Evolutionary conservation across 1,140 invertebrate genomes (phyloP).

Genomic region (Ceratina japonica): DNA sequence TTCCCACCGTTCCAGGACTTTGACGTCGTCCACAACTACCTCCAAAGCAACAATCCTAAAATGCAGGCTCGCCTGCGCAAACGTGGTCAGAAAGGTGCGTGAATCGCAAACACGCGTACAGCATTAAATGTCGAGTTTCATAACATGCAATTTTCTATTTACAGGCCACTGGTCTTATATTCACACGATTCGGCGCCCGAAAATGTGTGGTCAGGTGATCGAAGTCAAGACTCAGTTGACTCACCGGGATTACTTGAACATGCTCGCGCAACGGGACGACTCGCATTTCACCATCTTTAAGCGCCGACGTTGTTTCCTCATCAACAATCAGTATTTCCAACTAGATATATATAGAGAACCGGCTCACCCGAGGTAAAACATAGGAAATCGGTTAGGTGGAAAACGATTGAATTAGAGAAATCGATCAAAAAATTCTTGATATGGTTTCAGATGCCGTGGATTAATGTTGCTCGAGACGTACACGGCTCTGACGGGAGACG

Average conservation of each 20-base stretch:
- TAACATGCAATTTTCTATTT: conserved; percentile 41
- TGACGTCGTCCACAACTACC: conserved; percentile 97
- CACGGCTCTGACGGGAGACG: conserved; percentile 89
- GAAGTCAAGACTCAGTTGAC: conserved; percentile 97
- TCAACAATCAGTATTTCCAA: conserved; percentile 99
- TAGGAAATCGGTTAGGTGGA: not conserved
- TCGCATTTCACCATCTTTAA: conserved; percentile 98
- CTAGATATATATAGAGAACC: conserved; percentile 97
- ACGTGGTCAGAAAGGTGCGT: conserved; percentile 94
- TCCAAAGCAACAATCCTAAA: conserved; percentile 92
- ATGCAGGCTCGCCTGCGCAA: conserved; percentile 96
- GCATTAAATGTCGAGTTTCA: not conserved
- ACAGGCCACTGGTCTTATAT: conserved; percentile 93
- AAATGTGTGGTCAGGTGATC: conserved; percentile 93
- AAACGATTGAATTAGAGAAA: not conserved
- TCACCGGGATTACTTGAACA: conserved; percentile 95
- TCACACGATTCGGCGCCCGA: conserved; percentile 94
- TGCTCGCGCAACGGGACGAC: conserved; percentile 94
- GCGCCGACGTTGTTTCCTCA: conserved; percentile 96
- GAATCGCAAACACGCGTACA: not conserved
- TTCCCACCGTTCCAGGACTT: conserved; percentile 99
- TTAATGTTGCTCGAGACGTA: conserved; percentile 97
- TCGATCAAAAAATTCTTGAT: not conserved
- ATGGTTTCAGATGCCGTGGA: conserved; percentile 87
- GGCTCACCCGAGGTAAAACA: conserved; percentile 90